Evolutionary conservation across 2,113 vertebrate genomes (phyloP), one percentile per base, ranked within the genome.

Genomic region (Picathartes gymnocephalus): DNA sequence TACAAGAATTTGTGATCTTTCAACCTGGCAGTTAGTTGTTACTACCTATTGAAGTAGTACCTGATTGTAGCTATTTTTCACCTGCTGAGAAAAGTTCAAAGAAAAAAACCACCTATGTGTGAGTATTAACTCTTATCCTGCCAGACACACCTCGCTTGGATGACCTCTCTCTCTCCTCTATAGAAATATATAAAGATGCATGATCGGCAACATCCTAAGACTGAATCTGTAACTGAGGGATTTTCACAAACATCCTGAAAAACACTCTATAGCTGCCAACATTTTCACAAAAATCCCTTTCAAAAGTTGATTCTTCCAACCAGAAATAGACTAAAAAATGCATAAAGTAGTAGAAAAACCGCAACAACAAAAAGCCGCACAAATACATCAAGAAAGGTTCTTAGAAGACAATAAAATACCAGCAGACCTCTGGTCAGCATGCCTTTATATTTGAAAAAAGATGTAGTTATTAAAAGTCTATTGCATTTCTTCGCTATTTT

Each of bases 51-150:
- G 88, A 97, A 97, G 93, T 31, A 89, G 95, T 86, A 96, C 92
- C 95, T 92, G 90, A 97, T 93, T 96, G 96, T 69, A 96, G 96
- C 83, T 92, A 93, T 95, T 97, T 97, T 97, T 96, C 84, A 97
- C 94, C 96, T 93, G 78, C 95, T 94, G 96, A 94, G 96, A 92
- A 96, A 94, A 96, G 70, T 90, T 93, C 85, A 35, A 91, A 94
- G 87, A 30, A 90, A 92, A 94, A 92, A 66, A 78, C 0, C 31
- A 86, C 58, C 44, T 70, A 51, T 76, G 53, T 65, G n/a, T 45
- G 68, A 92, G 62, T 42, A 80, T 97, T 97, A 97, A 97, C 94
- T 81, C 96, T 91, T 91, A 56, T 24, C 11, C 73, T 84, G 33
- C 93, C 80, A 95, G 44, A 48, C 54, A 58, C 6, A 35, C n/a